Percentiles rank a stretch among this genome's conserved stretches.
Evolutionary conservation across 2,113 vertebrate genomes (phyloP).

Genomic region (Condylura cristata): DNA sequence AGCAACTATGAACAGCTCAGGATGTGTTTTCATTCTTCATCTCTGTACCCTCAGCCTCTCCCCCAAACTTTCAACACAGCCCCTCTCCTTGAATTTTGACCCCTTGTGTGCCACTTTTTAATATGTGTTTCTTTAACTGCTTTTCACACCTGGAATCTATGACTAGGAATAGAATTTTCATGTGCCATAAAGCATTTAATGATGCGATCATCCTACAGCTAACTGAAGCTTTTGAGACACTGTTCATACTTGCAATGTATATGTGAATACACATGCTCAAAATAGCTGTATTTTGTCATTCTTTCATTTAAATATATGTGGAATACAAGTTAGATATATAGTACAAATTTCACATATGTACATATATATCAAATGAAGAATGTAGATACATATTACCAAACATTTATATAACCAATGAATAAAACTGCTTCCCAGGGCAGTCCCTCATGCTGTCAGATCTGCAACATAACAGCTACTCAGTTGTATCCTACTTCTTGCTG

Average conservation of each 20-base stretch:
- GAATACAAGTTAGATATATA: no score
- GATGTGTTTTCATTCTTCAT: neutral
- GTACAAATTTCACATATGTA: neutral
- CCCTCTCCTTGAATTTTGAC: neutral
- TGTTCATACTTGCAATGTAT: neutral
- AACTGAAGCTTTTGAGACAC: neutral
- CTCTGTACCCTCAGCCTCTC: neutral
- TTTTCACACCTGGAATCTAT: constrained; percentile 2
- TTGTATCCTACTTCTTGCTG: neutral
- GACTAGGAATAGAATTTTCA: neutral
- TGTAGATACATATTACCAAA: neutral
- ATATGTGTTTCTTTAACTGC: neutral
- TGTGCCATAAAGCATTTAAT: neutral
- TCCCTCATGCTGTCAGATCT: neutral
- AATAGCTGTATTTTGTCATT: neutral
- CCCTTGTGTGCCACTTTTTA: neutral
- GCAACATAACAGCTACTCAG: neutral
- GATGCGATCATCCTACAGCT: neutral
- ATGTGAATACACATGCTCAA: neutral
- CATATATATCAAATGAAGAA: neutral
- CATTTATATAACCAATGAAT: neutral
- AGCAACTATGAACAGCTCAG: neutral
- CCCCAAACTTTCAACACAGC: neutral
- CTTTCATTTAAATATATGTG: neutral
- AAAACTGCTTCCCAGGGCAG: neutral